These are phyloP conservation scores for Pomphorhynchus laevis DNA, from an alignment of 1,140 invertebrate species.

Conservation along the genomic window DNA sequence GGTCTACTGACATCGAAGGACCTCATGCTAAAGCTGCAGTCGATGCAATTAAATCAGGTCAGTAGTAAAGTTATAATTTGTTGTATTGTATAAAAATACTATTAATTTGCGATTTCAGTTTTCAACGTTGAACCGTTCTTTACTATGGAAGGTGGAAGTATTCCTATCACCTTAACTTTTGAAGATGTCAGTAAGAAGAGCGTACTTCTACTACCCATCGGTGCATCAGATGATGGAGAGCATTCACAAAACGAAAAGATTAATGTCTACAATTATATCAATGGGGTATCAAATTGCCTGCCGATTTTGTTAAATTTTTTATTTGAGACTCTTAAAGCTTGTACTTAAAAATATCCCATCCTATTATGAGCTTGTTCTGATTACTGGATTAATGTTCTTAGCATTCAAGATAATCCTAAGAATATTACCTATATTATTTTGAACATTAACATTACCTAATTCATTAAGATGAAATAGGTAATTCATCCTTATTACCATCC, in stretches of 20 bases:
- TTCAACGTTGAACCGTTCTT: constrained; percentile 65
- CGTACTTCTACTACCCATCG: constrained; percentile 49
- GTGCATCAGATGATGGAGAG: constrained; percentile 63
- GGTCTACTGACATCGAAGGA: constrained; percentile 60
- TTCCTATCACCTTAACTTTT: constrained; percentile 16
- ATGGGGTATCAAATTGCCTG: no score
- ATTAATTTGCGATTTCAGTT: constrained; percentile 24
- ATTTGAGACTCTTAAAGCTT: constrained; percentile 13
- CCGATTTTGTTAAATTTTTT: no score
- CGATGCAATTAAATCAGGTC: constrained; percentile 36
- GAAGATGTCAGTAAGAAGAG: constrained; percentile 58
- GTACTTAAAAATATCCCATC: neutral
- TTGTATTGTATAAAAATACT: no score
- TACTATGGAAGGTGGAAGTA: constrained; percentile 48
- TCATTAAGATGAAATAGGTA: no score
- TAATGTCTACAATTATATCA: constrained; percentile 53
- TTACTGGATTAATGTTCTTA: neutral
- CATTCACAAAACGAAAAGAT: constrained; percentile 95
- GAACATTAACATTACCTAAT: no score
- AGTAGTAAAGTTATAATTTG: neutral
- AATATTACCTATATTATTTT: constrained; percentile 1
- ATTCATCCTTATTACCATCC: no score
- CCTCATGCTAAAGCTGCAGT: constrained; percentile 54
- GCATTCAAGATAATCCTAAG: constrained; percentile 1
- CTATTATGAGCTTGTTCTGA: constrained; percentile 8